Conservation (phyloP, 2,113 vertebrate species). For the Pardalotus punctatus region DNA sequence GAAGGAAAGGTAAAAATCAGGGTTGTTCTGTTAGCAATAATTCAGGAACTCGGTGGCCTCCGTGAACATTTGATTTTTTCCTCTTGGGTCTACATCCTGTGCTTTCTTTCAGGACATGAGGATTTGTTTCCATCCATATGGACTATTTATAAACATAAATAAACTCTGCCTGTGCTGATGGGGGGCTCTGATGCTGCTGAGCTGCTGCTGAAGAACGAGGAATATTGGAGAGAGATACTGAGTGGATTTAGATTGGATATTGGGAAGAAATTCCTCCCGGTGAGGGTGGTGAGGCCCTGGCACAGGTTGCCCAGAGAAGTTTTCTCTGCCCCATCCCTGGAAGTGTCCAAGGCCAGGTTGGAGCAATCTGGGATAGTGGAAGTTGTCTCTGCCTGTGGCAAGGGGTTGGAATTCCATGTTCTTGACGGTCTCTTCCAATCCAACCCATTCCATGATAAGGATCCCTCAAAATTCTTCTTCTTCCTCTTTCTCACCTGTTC, state of each 20-base stretch:
- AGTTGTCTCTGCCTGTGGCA: background rate
- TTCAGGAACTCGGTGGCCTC: background rate
- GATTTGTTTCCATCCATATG: no score
- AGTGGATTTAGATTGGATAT: background rate
- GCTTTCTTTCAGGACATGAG: background rate
- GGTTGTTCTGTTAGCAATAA: background rate
- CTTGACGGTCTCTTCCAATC: background rate
- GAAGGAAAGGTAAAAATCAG: background rate
- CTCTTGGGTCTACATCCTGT: background rate
- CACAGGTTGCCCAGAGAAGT: background rate
- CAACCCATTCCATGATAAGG: background rate
- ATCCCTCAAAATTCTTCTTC: background rate
- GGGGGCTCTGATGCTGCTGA: background rate
- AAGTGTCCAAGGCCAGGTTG: rapidly evolving
- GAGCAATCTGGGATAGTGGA: background rate
- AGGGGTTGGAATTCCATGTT: background rate
- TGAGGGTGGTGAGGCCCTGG: background rate
- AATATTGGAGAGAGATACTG: background rate
- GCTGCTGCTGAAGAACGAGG: background rate
- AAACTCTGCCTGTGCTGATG: background rate
- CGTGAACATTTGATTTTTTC: background rate
- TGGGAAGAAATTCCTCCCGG: background rate
- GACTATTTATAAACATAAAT: background rate
- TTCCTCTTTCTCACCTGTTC: background rate
- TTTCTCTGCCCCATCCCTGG: background rate